These are phyloP conservation scores for Metridium senile DNA, from an alignment of 92 coral and sea anemone species.

Conservation along the genomic window DNA sequence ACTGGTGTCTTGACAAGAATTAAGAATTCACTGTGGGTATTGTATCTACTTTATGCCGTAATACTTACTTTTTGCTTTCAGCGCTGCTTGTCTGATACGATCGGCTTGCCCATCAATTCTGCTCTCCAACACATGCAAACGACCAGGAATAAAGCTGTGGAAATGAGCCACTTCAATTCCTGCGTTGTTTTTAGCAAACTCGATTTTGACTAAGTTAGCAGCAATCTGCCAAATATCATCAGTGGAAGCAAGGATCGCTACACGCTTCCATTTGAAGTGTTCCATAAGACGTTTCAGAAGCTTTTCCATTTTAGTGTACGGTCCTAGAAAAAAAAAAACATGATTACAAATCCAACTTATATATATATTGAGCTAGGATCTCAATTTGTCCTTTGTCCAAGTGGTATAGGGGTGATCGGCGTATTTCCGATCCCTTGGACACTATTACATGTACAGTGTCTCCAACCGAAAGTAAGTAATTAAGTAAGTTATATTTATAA, in stretches of 20 bases:
- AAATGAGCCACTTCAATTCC: conserved; percentile 74
- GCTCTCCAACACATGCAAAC: conserved; percentile 75
- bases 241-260: conserved; percentile 87
- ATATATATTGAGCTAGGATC: not conserved
- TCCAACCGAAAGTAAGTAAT: too few species aligned
- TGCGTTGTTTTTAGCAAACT: conserved; percentile 54
- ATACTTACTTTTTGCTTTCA: conserved; percentile 72
- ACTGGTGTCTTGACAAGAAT: too few species aligned
- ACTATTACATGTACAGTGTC: too few species aligned
- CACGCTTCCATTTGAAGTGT: conserved; percentile 79
- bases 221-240: conserved; percentile 93
- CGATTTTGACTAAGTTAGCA: conserved; percentile 77
- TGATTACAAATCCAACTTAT: not conserved
- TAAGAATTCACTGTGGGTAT: too few species aligned
- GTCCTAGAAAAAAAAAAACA: conserved; percentile 41
- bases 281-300: conserved; percentile 72
- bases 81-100: conserved; percentile 66
- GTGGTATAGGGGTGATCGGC: too few species aligned
- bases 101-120: conserved; percentile 82
- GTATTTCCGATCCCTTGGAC: too few species aligned
- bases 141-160: conserved; percentile 84
- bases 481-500: too few species aligned
- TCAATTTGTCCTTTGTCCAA: too few species aligned
- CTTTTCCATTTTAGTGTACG: conserved; percentile 86
- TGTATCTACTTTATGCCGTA: too few species aligned